These are phyloP conservation scores for Hycleus cichorii DNA, from an alignment of 1,140 invertebrate species.

Conservation along the genomic window DNA sequence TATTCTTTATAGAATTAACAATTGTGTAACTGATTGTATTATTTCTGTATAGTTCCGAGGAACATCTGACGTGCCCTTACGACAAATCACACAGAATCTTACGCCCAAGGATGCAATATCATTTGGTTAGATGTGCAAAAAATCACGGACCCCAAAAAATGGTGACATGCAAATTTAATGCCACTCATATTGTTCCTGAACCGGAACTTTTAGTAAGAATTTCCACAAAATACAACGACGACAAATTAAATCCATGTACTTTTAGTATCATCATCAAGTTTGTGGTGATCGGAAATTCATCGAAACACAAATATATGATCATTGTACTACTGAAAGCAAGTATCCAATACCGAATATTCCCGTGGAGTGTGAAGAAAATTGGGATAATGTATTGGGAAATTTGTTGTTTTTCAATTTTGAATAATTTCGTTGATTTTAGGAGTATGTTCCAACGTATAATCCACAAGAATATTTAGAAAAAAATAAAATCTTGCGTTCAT, in stretches of 20 bases:
- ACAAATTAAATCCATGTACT: neutral
- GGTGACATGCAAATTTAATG: conserved; percentile 17
- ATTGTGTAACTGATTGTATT: no score
- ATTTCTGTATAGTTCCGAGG: neutral
- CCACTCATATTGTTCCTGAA: conserved; percentile 14
- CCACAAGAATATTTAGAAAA: conserved; percentile 5
- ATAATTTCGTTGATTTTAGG: neutral
- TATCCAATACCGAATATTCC: neutral
- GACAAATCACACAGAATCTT: conserved; percentile 10
- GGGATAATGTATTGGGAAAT: conserved; percentile 5
- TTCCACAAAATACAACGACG: no score
- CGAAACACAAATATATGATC: conserved; percentile 1
- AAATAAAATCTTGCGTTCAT: conserved; percentile 1
- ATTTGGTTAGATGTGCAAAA: conserved; percentile 18
- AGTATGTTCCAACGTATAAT: conserved; percentile 5
- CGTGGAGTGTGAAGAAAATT: neutral
- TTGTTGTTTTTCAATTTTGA: neutral
- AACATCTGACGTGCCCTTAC: conserved; percentile 14
- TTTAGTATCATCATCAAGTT: conserved; percentile 15
- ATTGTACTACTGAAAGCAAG: neutral
- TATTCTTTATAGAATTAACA: no score
- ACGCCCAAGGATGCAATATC: conserved; percentile 7
- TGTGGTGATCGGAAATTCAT: conserved; percentile 7
- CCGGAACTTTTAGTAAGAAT: conserved; percentile 5
- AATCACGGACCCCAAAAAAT: conserved; percentile 11